Evolutionary conservation across 2,888 invertebrate genomes (phyloP), one percentile per base, ranked within the genome.

Genomic region (Autographa gamma): DNA sequence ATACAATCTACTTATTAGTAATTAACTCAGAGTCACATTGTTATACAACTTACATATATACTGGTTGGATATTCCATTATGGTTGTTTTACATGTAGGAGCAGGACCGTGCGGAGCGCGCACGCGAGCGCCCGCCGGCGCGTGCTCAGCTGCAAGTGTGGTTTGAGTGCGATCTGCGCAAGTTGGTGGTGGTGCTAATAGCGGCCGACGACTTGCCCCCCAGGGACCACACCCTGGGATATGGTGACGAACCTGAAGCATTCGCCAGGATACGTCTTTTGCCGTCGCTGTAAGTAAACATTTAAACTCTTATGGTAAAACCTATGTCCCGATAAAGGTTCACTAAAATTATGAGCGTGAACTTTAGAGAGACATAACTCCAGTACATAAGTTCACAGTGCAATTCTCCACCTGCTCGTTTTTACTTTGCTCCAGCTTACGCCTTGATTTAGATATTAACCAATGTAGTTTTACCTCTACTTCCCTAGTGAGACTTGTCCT

Each of bases 111-210:
- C 91, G 41, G 94, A 95, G 77, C 86, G 94, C 11, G 91, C 90
- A 52, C 88, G 91, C 73, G 97, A 98, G 92, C 97, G 97, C 76
- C 97, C 97, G 82, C 96, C 97, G 34, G 98, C 98, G 59, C 96
- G 98, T 31, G 97, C 98, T 52, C 98, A 98, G 93, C 96, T 99
- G 79, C 98, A 98, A 91, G 97, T 98, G 68, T 98, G 98, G 97
- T 98, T 98, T 95, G 98, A 98, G 88, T 97, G 97, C 72, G 98
- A 98, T 86, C 96, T 98, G 73, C 97, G 97, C 84, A 98, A 98
- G 87, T 95, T 99, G 69, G 97, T 98, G 13, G 98, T 98, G 34
- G 98, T 98, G 7, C 96, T 99, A 63, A 96, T 98, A 89, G 98
- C 98, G 5, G 98, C 97, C 11, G 98, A 98, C 87, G 98, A 98